phyloP scores from a whole-genome alignment of 37 sponge, comb jelly and placozoan genomes.

The Lycopodina hypogea region DNA sequence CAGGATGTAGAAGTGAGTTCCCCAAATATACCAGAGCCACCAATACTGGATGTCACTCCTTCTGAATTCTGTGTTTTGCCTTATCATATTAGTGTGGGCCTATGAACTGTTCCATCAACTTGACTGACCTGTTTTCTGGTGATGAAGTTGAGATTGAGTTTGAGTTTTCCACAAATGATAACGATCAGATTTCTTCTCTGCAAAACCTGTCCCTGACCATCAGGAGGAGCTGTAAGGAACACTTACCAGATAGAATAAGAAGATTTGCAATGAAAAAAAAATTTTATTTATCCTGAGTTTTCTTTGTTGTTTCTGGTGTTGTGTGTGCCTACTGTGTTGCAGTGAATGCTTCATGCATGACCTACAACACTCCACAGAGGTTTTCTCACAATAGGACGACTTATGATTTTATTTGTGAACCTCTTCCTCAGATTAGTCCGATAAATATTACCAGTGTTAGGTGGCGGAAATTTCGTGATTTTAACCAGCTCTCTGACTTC shows the following conservation, averaged over 20 bases:
- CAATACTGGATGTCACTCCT: too few species aligned
- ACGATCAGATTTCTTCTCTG: too few species aligned
- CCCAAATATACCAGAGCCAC: too few species aligned
- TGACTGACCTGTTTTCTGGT: background rate
- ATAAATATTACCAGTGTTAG: background rate
- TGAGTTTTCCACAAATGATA: too few species aligned
- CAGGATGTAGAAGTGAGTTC: too few species aligned
- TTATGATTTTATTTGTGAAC: background rate
- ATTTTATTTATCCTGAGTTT: too few species aligned
- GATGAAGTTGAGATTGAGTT: too few species aligned
- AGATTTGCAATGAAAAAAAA: too few species aligned
- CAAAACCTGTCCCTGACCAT: too few species aligned
- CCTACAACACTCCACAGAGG: background rate
- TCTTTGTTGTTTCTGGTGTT: too few species aligned
- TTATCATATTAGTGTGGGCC: background rate
- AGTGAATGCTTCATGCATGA: background rate
- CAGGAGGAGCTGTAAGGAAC: too few species aligned
- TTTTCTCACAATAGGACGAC: background rate
- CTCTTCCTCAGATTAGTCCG: background rate
- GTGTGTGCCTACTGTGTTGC: background rate
- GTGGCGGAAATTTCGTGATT: constrained; percentile 1
- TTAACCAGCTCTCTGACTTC: background rate
- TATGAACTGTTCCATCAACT: background rate
- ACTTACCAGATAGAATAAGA: too few species aligned
- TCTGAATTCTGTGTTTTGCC: background rate